Percentiles rank a stretch among this genome's conserved stretches.
Conservation (phyloP, 2,888 invertebrate genomes). For the Apoderus coryli region DNA sequence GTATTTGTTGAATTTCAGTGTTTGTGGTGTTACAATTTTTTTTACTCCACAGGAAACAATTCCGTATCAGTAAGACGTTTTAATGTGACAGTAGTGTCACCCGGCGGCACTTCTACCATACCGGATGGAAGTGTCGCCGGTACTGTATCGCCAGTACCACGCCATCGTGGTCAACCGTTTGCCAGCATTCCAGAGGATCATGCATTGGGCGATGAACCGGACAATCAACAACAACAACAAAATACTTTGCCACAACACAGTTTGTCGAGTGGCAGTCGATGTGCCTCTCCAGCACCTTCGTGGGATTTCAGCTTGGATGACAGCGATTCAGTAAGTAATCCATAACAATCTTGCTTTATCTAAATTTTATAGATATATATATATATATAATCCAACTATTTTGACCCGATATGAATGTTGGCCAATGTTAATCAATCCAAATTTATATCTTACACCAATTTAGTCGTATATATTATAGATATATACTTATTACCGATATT, state of each 20-base stretch:
- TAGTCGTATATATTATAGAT: too few species aligned
- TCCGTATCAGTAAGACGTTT: constrained; percentile 33
- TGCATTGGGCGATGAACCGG: constrained; percentile 31
- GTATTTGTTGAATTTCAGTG: too few species aligned
- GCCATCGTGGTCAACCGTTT: constrained; percentile 32
- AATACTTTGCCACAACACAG: constrained; percentile 8
- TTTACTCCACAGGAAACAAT: constrained; percentile 3
- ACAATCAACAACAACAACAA: too few species aligned
- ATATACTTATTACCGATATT: too few species aligned
- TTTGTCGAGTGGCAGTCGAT: constrained; percentile 23
- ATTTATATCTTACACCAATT: too few species aligned
- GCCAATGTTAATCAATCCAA: too few species aligned
- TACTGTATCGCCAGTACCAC: constrained; percentile 26
- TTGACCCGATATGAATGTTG: too few species aligned
- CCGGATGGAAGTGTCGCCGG: constrained; percentile 20
- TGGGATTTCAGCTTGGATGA: constrained; percentile 32
- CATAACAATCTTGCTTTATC: too few species aligned
- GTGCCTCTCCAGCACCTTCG: constrained; percentile 29
- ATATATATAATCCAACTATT: too few species aligned
- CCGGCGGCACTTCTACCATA: constrained; percentile 14
- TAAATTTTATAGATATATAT: too few species aligned
- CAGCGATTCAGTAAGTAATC: constrained; percentile 29
- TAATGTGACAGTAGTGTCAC: constrained; percentile 36
- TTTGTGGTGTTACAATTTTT: too few species aligned
- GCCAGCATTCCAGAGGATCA: constrained; percentile 35